A percentile compares a stretch with the other conserved stretches of the same genome.
These are phyloP conservation scores for Silurus asotus DNA, from an alignment of 2,113 vertebrate genomes.

Conservation along the genomic window DNA sequence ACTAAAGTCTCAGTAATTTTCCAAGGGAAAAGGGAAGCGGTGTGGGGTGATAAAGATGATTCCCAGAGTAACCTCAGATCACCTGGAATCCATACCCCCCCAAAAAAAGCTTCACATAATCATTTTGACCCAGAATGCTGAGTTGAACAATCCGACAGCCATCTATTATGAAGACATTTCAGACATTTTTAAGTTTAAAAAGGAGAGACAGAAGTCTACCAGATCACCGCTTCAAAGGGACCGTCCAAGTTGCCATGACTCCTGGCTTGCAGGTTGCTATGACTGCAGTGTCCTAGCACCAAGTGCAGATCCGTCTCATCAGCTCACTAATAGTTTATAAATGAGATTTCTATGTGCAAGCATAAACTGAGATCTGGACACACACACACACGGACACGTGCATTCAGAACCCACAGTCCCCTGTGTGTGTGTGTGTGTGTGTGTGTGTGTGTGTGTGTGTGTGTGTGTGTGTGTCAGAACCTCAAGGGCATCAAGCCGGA, in stretches of 20 bases:
- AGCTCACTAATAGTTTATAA: slow-evolving; percentile 28
- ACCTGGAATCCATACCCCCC: neutral
- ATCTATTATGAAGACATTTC: too few relatives aligned
- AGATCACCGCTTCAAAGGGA: slow-evolving; percentile 34
- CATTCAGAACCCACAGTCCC: neutral
- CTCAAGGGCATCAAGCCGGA: neutral
- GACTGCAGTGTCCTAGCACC: slow-evolving; percentile 49
- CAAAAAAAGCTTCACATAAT: neutral
- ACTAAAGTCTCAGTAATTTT: neutral
- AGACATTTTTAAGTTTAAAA: too few relatives aligned
- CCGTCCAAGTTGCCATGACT: slow-evolving; percentile 58
- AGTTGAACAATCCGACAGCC: neutral
- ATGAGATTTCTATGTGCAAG: slow-evolving; percentile 35
- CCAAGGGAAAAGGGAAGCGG: neutral
- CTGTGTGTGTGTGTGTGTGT: too few relatives aligned
- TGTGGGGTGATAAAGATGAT: neutral
- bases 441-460: too few relatives aligned
- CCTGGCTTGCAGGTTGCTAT: slow-evolving; percentile 54
- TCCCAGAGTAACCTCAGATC: neutral
- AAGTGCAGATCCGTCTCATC: slow-evolving; percentile 43
- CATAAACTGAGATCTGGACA: slow-evolving; percentile 11
- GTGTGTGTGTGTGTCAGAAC: neutral
- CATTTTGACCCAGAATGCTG: neutral
- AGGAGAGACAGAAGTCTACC: neutral
- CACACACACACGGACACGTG: neutral